Evolutionary conservation across 2,888 invertebrate genomes (phyloP).

Genomic region (Andrena dorsata): DNA sequence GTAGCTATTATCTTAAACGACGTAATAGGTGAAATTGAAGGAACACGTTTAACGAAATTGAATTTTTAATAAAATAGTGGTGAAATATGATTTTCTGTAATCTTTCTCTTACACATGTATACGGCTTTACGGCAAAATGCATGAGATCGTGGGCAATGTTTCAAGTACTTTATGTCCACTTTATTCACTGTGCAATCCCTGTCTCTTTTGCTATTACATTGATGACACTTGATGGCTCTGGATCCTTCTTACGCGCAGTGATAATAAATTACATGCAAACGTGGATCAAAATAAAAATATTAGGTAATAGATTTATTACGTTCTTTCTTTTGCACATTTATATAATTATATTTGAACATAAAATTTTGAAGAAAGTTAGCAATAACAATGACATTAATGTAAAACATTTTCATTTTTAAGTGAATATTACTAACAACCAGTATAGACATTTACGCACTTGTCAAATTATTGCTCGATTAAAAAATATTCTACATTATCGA

Average conservation of each 20-base stretch:
- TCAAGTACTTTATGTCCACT: constrained; percentile 69
- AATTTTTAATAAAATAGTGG: no score
- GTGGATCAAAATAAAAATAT: background rate
- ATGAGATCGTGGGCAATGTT: constrained; percentile 67
- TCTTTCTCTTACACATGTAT: constrained; percentile 69
- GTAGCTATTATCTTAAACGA: no score
- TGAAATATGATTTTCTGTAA: background rate
- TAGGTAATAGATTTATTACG: background rate
- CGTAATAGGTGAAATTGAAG: no score
- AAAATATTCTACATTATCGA: constrained; percentile 21
- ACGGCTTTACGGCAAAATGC: constrained; percentile 75
- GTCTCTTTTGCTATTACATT: constrained; percentile 73
- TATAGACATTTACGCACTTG: background rate
- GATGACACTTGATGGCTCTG: constrained; percentile 74
- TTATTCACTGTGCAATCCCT: constrained; percentile 63
- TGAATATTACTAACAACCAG: background rate
- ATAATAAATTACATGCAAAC: background rate
- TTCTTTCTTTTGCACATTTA: background rate
- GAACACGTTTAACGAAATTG: no score
- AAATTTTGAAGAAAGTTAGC: background rate
- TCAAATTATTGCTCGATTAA: background rate
- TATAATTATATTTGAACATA: background rate
- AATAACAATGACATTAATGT: background rate
- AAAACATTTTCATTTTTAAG: background rate
- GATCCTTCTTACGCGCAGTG: constrained; percentile 58